Percentiles rank a stretch among this genome's conserved stretches.
Conservation (phyloP, 2,888 invertebrate species). For the Leptinotarsa haldemani region DNA sequence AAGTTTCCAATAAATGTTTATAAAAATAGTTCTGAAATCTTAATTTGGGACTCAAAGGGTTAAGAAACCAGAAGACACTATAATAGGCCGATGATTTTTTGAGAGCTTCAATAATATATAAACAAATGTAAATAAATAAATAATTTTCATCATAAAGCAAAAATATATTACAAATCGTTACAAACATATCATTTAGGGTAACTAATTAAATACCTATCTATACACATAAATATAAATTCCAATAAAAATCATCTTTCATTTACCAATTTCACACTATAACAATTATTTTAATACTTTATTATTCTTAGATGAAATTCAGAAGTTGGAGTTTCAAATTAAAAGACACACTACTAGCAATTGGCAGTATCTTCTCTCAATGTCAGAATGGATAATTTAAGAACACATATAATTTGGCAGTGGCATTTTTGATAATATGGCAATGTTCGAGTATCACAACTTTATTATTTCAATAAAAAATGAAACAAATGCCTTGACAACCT, state of each 20-base stretch:
- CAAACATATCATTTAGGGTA: slow-evolving; percentile 52
- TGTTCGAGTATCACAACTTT: slow-evolving; percentile 47
- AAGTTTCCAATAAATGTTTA: too few species aligned
- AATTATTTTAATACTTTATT: slow-evolving; percentile 43
- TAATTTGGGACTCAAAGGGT: too few species aligned
- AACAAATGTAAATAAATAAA: too few species aligned
- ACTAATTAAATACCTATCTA: slow-evolving; percentile 56
- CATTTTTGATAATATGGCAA: slow-evolving; percentile 43
- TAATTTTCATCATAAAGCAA: slow-evolving; percentile 40
- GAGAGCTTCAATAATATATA: too few species aligned
- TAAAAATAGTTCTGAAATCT: too few species aligned
- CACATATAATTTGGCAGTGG: slow-evolving; percentile 51
- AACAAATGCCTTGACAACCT: slow-evolving; percentile 19
- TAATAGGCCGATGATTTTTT: too few species aligned
- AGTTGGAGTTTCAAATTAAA: slow-evolving; percentile 20
- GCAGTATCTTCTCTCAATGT: slow-evolving; percentile 21
- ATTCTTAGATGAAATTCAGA: slow-evolving; percentile 34
- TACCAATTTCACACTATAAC: slow-evolving; percentile 30
- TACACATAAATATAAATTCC: slow-evolving; percentile 49
- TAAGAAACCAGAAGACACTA: too few species aligned
- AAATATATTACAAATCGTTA: slow-evolving; percentile 53
- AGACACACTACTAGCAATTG: slow-evolving; percentile 13
- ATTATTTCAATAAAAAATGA: slow-evolving; percentile 20
- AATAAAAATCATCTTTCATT: slow-evolving; percentile 42
- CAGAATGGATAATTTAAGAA: slow-evolving; percentile 37